Evolutionary conservation across 2,113 vertebrate genomes (phyloP).

Genomic region (Leptobrachium ailaonicum): DNA sequence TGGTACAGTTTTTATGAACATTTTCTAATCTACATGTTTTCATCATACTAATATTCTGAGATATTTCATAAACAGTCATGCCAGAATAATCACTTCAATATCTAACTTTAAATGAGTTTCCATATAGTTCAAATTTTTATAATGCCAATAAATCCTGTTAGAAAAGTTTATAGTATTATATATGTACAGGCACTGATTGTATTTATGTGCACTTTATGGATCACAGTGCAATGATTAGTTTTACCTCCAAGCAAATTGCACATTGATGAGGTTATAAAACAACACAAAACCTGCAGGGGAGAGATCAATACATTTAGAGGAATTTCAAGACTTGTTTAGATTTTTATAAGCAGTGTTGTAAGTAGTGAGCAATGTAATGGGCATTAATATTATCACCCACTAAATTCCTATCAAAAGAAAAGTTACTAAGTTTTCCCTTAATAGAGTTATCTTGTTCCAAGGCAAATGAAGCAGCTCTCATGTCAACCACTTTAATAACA

Average conservation of each 20-base stretch:
- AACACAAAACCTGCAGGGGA: constrained; percentile 49
- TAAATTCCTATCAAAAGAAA: constrained; percentile 53
- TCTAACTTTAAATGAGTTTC: background rate
- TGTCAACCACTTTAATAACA: constrained; percentile 60
- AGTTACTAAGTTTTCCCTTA: constrained; percentile 53
- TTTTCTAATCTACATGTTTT: background rate
- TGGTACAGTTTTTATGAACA: background rate
- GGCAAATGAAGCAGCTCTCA: constrained; percentile 46
- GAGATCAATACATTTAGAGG: constrained; percentile 46
- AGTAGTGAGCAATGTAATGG: constrained; percentile 48
- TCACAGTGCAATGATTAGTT: constrained; percentile 33
- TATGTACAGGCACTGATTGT: constrained; percentile 12
- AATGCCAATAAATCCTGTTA: background rate
- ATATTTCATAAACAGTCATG: background rate
- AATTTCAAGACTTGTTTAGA: constrained; percentile 15
- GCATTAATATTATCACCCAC: constrained; percentile 52
- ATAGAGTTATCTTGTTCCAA: constrained; percentile 54
- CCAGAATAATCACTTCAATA: background rate
- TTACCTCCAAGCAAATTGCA: constrained; percentile 42
- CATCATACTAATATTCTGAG: background rate
- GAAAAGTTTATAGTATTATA: background rate
- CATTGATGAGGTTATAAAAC: constrained; percentile 5
- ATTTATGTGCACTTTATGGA: constrained; percentile 39
- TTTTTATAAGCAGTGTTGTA: constrained; percentile 33
- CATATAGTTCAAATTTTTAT: background rate